Evolutionary conservation across 2,888 invertebrate genomes (phyloP), one percentile per base, ranked within the genome.

Genomic region (Imbricaverruca yamaguchii): DNA sequence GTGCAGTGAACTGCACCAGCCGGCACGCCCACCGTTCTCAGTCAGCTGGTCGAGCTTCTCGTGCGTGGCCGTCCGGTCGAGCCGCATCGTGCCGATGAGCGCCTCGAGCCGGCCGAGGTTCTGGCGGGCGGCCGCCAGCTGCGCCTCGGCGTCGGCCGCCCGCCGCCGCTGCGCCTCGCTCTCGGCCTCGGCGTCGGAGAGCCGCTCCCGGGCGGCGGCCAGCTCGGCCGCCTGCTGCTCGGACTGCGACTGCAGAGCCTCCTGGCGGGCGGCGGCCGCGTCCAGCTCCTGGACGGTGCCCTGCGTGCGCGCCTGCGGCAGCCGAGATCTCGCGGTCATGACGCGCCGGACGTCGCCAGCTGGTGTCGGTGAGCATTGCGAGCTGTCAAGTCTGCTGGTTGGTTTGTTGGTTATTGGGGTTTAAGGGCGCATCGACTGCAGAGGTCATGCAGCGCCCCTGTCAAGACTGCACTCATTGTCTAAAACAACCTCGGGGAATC

Each of bases 181-280:
- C 4, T 67, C 57, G 21, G 81, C 67, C 56, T 81, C 65, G 39
- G 65, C 57, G 18, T 57, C 55, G 59, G 53, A 67, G n/a, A n/a
- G 67, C 67, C 80, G 80, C n/a, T 67, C 59, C 57, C 59, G 80
- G 59, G 80, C 81, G 39, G 65, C 69, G 21, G 81, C 69, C 67
- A 69, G 56, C 59, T 79, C 80, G 2, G 81, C 81, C 65, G 67
- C 57, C 80, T 67, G 81, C 57, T 59, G 80, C 57, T 81, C 67
- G 39, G 79, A 59, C 23, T 56, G 59, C 59, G 59, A 59, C 59
- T 7, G 59, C 59, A 59, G 59, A 11, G 59, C 59, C 59, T 59
- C 59, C 59, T 59, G 59, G 21, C 74, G 74, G 21, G 53, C 21
- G 23, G 39, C 21, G 23, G 55, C 55, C 53, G 39, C 74, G 74